Conservation (phyloP, 2,113 vertebrate genomes). For the Orcinus orca region DNA sequence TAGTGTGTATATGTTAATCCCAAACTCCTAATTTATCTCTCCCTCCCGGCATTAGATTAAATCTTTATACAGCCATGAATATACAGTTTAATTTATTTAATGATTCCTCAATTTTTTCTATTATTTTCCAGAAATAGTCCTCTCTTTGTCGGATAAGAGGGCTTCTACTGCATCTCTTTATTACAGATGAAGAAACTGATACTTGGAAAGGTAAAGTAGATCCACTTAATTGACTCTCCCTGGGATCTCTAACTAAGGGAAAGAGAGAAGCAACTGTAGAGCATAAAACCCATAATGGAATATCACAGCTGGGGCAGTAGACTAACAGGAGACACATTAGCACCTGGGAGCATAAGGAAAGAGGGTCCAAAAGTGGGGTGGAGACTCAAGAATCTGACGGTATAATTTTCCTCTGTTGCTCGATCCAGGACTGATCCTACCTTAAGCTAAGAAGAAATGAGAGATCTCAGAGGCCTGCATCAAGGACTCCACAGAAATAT, state of each 20-base stretch:
- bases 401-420: background rate
- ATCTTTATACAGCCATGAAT: background rate
- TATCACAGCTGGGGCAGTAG: background rate
- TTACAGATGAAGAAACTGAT: background rate
- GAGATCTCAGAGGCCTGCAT: background rate
- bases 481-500: background rate
- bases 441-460: background rate
- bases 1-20: background rate
- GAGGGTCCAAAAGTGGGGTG: background rate
- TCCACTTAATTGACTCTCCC: background rate
- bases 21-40: background rate
- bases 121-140: constrained; percentile 33
- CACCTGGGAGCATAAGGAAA: background rate
- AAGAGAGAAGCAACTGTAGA: background rate
- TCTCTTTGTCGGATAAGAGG: background rate
- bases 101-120: constrained; percentile 5
- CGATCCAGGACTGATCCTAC: background rate
- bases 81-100: constrained; percentile 46
- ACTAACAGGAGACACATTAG: background rate
- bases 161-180: background rate
- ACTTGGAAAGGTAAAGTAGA: background rate
- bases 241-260: background rate
- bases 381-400: background rate
- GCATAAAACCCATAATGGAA: background rate
- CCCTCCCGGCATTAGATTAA: background rate